Percentiles rank a stretch among this genome's conserved stretches.
Evolutionary conservation across 2,113 vertebrate genomes (phyloP).

Genomic region (Struthio camelus): DNA sequence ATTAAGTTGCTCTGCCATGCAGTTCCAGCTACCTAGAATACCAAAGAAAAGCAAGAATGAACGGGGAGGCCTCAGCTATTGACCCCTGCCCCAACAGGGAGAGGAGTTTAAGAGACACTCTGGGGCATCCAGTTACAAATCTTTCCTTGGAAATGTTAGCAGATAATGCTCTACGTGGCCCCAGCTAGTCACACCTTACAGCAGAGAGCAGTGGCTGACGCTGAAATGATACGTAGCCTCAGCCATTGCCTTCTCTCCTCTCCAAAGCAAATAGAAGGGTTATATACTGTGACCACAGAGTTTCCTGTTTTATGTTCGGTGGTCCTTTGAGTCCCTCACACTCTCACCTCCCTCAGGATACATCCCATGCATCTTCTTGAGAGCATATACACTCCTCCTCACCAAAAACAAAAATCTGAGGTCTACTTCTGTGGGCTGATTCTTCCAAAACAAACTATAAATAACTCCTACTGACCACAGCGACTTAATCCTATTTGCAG

Average conservation of each 20-base stretch:
- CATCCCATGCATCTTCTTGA: not conserved
- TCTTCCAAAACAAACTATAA: not conserved
- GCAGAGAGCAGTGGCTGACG: not conserved
- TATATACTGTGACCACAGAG: not conserved
- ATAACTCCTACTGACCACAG: not conserved
- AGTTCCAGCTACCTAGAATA: not conserved
- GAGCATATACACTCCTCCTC: not conserved
- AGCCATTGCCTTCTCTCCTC: not conserved
- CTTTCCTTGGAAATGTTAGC: not conserved
- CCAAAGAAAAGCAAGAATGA: not conserved
- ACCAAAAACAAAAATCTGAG: not conserved
- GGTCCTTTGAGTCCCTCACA: not conserved
- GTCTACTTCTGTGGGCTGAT: not conserved
- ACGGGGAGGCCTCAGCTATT: not conserved
- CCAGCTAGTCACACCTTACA: not conserved
- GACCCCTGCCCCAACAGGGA: not conserved
- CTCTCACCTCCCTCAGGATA: not conserved
- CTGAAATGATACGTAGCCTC: fast-evolving
- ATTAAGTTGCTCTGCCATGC: not conserved
- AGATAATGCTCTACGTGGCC: not conserved
- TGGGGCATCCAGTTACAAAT: not conserved
- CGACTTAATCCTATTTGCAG: not conserved
- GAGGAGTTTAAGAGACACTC: not conserved
- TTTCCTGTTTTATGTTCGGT: not conserved
- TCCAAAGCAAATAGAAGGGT: not conserved